Evolutionary conservation across 1,140 invertebrate species (phyloP), one percentile per base, ranked within the genome.

Genomic region (Heliconius hermathena): DNA sequence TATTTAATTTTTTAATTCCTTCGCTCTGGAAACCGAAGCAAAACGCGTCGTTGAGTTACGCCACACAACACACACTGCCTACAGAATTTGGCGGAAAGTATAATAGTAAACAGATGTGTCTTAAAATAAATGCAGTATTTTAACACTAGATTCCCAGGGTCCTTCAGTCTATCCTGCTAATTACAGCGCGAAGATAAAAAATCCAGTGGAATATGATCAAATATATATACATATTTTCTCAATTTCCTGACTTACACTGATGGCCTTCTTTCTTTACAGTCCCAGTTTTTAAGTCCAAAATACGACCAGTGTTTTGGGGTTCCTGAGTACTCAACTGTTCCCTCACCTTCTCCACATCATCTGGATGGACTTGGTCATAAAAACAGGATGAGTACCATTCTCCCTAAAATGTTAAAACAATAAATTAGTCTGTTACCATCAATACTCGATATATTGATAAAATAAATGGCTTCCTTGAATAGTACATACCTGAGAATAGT

Each of bases 211-310:
- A 57, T 57, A 20, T 57, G 6, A 57, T 8, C 52, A 54, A 54
- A 54, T 6, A n/a, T 20, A 57, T 57, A 57, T 8, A n/a, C 2
- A 22, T 57, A 57, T 57, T 57, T 8, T 57, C 49, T n/a, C 2
- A 57, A 57, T 29, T 29, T 66, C 13, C 60, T 41, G 20, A 38
- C 96, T 97, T 95, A 98, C 97, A 98, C 95, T 99, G 99, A 95
- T 99, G 98, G 3, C 99, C 98, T 94, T 99, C 99, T 94, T 99
- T 99, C 90, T 99, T 99, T 0, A 99, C 99, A 11, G 99, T 99
- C 72, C 99, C 99, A 66, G 99, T 98, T 95, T 99, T 99, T 13
- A 99, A 95, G 94, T 99, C 99, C 71, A 99, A 95, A 82, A 99
- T 99, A 79, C 99, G 96, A 2, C 99, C 99, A 2, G 98, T 98